Conservation (phyloP, 2,113 vertebrate genomes). For the Pagrus major region DNA sequence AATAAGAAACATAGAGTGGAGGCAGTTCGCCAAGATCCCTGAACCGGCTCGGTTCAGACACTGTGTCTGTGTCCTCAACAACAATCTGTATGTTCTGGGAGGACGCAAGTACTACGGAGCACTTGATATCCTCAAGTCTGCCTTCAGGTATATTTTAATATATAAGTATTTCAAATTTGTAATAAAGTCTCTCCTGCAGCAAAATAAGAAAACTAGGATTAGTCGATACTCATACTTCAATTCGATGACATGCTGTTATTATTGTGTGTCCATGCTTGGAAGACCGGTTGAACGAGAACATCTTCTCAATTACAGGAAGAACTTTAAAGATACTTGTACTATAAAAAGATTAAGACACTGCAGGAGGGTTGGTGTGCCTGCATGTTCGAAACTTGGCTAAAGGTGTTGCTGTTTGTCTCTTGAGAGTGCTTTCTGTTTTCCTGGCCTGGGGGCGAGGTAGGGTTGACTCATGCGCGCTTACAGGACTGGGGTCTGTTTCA, state of each 20-base stretch:
- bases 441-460: not conserved
- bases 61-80: conserved; percentile 39
- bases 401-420: not conserved
- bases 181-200: too few relatives aligned
- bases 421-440: not conserved
- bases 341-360: not conserved
- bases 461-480: not conserved
- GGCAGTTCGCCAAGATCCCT: conserved; percentile 28
- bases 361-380: not conserved
- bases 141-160: conserved; percentile 14
- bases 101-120: conserved; percentile 52
- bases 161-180: too few relatives aligned
- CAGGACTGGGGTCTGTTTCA: not conserved
- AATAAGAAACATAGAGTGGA: conserved; percentile 45
- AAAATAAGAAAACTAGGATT: too few relatives aligned
- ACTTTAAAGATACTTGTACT: not conserved
- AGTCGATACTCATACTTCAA: too few relatives aligned
- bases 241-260: too few relatives aligned
- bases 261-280: too few relatives aligned
- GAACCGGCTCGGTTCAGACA: conserved; percentile 39
- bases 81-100: conserved; percentile 46
- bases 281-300: too few relatives aligned
- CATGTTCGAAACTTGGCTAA: not conserved
- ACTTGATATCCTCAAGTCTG: conserved; percentile 42
- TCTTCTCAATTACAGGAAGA: not conserved